phyloP scores from a whole-genome alignment of 23 tunicate genomes.

The Ascidia mentula region DNA sequence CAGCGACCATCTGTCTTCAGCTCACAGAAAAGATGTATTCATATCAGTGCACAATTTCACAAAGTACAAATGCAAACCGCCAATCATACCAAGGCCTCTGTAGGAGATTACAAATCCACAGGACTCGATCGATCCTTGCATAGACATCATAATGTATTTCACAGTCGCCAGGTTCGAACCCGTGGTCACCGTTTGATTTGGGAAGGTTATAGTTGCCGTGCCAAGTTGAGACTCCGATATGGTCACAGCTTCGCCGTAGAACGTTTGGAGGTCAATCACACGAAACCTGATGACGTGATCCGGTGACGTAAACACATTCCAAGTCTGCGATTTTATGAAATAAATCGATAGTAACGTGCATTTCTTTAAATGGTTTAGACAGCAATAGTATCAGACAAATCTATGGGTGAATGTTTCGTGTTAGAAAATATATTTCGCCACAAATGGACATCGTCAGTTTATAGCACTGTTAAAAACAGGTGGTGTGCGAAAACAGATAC shows the following conservation, averaged over 20 bases:
- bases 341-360: too few species aligned
- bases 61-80: too few species aligned
- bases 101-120: constrained; percentile 54
- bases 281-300: constrained; percentile 38
- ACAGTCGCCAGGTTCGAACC: constrained; percentile 18
- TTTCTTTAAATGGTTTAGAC: too few species aligned
- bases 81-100: constrained; percentile 35
- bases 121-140: constrained; percentile 6
- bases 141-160: constrained; percentile 26
- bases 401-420: too few species aligned
- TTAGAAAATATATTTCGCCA: too few species aligned
- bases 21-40: too few species aligned
- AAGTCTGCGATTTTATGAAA: constrained; percentile 31
- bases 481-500: too few species aligned
- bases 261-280: constrained; percentile 33
- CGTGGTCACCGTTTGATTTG: constrained; percentile 27
- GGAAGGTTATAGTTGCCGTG: constrained; percentile 22
- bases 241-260: constrained; percentile 36
- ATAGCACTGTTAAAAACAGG: too few species aligned
- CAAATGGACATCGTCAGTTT: too few species aligned
- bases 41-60: too few species aligned
- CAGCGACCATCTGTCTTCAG: too few species aligned
- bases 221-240: constrained; percentile 10
- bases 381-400: too few species aligned
- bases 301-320: constrained; percentile 46